Evolutionary conservation across 2,888 invertebrate species (phyloP).

Genomic region (Sphaerophoria rueppellii): DNA sequence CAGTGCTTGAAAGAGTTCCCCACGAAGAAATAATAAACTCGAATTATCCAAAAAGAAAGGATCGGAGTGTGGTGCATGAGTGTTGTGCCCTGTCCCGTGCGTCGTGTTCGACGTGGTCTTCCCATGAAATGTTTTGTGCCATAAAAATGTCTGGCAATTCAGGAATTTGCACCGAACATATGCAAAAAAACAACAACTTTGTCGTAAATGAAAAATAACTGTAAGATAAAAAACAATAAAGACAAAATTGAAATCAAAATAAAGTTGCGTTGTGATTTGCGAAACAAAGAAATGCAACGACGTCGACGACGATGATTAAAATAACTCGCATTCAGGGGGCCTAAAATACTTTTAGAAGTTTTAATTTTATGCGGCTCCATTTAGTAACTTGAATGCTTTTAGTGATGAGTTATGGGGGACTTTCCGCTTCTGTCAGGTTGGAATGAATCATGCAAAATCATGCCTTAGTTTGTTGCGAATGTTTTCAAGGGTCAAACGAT

Average conservation of each 20-base stretch:
- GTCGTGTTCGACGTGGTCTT: conserved; percentile 13
- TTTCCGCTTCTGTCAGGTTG: background rate
- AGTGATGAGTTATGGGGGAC: conserved; percentile 11
- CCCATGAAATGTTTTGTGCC: conserved; percentile 42
- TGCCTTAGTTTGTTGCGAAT: background rate
- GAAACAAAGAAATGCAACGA: conserved; percentile 60
- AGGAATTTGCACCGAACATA: conserved; percentile 49
- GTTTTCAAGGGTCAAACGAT: background rate
- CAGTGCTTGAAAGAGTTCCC: background rate
- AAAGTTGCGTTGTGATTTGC: conserved; percentile 14
- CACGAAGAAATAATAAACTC: conserved; percentile 22
- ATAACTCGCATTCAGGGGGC: conserved; percentile 31
- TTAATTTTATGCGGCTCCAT: conserved; percentile 2
- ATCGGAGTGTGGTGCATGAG: background rate
- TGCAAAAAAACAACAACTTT: conserved; percentile 28
- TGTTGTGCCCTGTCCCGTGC: background rate
- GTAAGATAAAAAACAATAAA: conserved; percentile 15
- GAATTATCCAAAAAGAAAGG: background rate
- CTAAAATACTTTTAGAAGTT: conserved; percentile 43
- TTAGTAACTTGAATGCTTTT: conserved; percentile 11
- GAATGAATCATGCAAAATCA: background rate
- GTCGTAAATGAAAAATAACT: conserved; percentile 34
- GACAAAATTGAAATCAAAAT: conserved; percentile 27
- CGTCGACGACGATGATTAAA: background rate
- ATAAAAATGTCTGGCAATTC: conserved; percentile 60